Percentiles rank a stretch among this genome's conserved stretches.
phyloP scores from a whole-genome alignment of 2,888 invertebrate genomes.

The Biston stratarius region DNA sequence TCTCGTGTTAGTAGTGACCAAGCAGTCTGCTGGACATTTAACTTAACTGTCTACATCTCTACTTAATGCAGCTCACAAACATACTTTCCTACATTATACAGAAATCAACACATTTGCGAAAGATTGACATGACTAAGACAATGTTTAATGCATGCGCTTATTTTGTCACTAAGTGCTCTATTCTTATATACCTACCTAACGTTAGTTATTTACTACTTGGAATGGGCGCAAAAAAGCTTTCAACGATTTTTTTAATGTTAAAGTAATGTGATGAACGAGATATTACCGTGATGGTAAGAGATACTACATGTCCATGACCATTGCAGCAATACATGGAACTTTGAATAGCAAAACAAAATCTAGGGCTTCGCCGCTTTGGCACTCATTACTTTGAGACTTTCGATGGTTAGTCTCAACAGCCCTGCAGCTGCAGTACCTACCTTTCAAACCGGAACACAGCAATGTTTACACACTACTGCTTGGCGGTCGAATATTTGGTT shows the following conservation, averaged over 20 bases:
- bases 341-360: no score
- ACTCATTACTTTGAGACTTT: no score
- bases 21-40: background rate
- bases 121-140: conserved; percentile 19
- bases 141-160: conserved; percentile 14
- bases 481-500: no score
- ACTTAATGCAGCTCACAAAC: conserved; percentile 14
- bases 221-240: background rate
- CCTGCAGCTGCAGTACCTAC: no score
- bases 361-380: no score
- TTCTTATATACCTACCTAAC: background rate
- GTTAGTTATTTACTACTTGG: conserved; percentile 6
- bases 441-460: no score
- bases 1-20: background rate
- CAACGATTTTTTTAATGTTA: background rate
- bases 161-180: background rate
- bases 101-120: conserved; percentile 25
- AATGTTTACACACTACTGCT: no score
- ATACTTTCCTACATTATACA: conserved; percentile 15
- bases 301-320: no score
- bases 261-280: no score
- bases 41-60: background rate
- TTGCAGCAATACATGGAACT: no score
- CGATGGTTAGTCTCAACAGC: no score
- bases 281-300: no score